Evolutionary conservation across 2,888 invertebrate species (phyloP).

Genomic region (Helicoverpa assulta): DNA sequence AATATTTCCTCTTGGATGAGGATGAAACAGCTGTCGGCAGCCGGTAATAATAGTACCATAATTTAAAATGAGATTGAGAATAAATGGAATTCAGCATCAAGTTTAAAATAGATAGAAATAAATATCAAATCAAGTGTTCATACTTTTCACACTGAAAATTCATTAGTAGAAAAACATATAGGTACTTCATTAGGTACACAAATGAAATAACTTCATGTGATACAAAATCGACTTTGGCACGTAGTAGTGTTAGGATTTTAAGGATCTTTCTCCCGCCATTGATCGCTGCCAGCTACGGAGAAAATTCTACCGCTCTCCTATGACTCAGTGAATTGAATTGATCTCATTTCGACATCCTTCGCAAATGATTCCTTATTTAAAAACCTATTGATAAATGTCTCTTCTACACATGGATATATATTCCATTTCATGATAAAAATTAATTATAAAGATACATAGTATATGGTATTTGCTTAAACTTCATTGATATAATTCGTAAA

Average conservation of each 20-base stretch:
- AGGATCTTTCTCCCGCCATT: slow-evolving; percentile 55
- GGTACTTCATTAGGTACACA: no score
- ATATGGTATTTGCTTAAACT: background rate
- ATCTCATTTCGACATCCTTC: slow-evolving; percentile 27
- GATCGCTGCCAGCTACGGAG: slow-evolving; percentile 50
- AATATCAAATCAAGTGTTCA: no score
- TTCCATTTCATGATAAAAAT: background rate
- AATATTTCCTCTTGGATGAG: no score
- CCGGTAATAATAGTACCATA: no score
- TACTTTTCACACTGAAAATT: background rate
- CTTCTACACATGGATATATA: background rate
- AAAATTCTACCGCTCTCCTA: slow-evolving; percentile 44
- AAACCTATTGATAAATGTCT: slow-evolving; percentile 3
- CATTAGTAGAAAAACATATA: slow-evolving; percentile 11
- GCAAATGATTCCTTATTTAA: slow-evolving; percentile 4
- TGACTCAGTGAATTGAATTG: slow-evolving; percentile 48
- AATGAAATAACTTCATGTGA: slow-evolving; percentile 33
- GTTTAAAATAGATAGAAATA: no score
- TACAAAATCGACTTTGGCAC: slow-evolving; percentile 58
- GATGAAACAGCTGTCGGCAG: no score
- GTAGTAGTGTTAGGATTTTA: slow-evolving; percentile 48
- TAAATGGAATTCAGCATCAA: no score
- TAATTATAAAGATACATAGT: background rate
- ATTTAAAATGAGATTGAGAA: no score
- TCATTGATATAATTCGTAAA: no score